phyloP scores from a whole-genome alignment of 2,888 invertebrate genomes.

The Cephus pygmeus region DNA sequence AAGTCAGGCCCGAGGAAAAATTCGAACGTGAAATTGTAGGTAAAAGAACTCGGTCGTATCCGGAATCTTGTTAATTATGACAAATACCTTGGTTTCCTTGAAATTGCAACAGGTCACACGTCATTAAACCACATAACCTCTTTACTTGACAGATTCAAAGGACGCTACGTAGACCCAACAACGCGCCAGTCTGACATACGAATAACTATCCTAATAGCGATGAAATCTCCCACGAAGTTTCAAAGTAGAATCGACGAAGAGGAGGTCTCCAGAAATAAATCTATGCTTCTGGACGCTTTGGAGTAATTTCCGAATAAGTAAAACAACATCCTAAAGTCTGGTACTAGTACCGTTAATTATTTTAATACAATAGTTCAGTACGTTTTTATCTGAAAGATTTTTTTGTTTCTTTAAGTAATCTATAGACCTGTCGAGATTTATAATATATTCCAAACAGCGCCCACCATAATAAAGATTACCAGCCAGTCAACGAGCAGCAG shows the following conservation, averaged over 20 bases:
- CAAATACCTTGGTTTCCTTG: slow-evolving; percentile 7
- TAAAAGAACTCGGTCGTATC: slow-evolving; percentile 1
- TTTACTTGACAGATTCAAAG: slow-evolving; percentile 25
- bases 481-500: background rate
- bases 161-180: background rate
- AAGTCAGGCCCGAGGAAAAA: background rate
- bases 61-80: background rate
- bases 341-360: background rate
- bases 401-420: background rate
- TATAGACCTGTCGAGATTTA: slow-evolving; percentile 8
- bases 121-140: slow-evolving; percentile 42
- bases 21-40: background rate
- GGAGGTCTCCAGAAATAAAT: background rate
- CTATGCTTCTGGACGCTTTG: background rate
- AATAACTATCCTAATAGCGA: background rate
- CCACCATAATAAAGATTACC: slow-evolving; percentile 18
- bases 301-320: background rate
- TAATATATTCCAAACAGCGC: slow-evolving; percentile 28
- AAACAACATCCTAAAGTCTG: background rate
- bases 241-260: background rate
- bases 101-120: slow-evolving; percentile 16
- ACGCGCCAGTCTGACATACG: background rate
- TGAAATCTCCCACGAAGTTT: background rate
- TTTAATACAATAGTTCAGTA: background rate
- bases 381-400: background rate